phyloP scores from a whole-genome alignment of 2,113 vertebrate species.

The Ammospiza nelsoni region DNA sequence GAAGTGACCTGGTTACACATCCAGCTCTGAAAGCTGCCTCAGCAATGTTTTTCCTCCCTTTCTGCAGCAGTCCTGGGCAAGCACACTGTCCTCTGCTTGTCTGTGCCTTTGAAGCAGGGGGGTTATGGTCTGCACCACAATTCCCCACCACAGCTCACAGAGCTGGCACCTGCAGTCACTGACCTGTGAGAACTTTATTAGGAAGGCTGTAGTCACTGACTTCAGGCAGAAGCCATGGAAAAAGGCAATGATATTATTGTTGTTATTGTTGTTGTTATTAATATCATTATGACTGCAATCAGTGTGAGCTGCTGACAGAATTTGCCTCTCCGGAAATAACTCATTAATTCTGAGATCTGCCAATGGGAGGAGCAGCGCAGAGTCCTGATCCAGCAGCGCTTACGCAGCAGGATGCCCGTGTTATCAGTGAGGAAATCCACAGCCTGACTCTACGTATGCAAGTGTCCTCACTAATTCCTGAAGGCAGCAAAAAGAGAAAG shows the following conservation, averaged over 20 bases:
- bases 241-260: background rate
- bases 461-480: constrained; percentile 57
- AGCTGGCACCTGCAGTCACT: background rate
- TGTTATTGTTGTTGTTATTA: background rate
- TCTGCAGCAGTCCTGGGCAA: background rate
- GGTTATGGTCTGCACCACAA: background rate
- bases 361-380: constrained; percentile 19
- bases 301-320: constrained; percentile 4
- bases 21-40: constrained; percentile 24
- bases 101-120: background rate
- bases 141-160: background rate
- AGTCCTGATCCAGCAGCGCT: background rate
- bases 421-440: constrained; percentile 71
- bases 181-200: background rate
- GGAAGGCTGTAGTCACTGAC: background rate
- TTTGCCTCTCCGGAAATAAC: background rate
- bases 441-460: background rate
- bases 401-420: constrained; percentile 67
- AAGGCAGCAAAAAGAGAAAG: constrained; percentile 52
- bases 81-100: background rate
- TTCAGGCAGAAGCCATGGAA: background rate
- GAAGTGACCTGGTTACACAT: constrained; percentile 27
- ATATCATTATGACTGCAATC: background rate
- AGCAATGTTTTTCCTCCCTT: constrained; percentile 38
- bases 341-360: constrained; percentile 32